Evolutionary conservation across 2,888 invertebrate genomes (phyloP).

Genomic region (Diloba caeruleocephala): DNA sequence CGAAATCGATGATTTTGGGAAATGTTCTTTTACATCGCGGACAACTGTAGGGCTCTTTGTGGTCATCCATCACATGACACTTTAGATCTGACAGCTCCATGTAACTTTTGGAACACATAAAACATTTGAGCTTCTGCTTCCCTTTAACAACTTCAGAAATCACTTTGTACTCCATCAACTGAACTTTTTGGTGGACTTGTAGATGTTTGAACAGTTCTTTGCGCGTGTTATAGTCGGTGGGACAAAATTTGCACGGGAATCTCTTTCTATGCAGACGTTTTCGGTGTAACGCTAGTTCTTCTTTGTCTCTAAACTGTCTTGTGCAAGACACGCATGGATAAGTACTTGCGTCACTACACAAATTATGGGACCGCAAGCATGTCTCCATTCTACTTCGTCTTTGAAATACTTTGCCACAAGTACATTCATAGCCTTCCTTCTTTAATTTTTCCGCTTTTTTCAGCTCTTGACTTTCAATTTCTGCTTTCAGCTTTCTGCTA

Average conservation of each 20-base stretch:
- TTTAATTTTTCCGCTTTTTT: slow-evolving; percentile 49
- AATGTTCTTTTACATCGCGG: slow-evolving; percentile 75
- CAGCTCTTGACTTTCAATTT: slow-evolving; percentile 33
- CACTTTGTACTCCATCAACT: slow-evolving; percentile 83
- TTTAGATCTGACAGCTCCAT: slow-evolving; percentile 77
- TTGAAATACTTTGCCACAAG: slow-evolving; percentile 76
- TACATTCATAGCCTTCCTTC: slow-evolving; percentile 78
- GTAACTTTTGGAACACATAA: slow-evolving; percentile 77
- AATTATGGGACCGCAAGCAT: slow-evolving; percentile 77
- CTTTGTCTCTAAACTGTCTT: slow-evolving; percentile 76
- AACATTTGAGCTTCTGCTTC: slow-evolving; percentile 78
- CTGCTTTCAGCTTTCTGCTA: slow-evolving; percentile 56
- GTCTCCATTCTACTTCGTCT: slow-evolving; percentile 80
- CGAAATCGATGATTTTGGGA: slow-evolving; percentile 78
- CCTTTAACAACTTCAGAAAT: slow-evolving; percentile 81
- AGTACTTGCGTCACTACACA: slow-evolving; percentile 60
- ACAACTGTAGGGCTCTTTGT: slow-evolving; percentile 78
- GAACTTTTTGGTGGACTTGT: slow-evolving; percentile 81
- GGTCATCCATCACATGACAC: slow-evolving; percentile 81
- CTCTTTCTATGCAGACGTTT: slow-evolving; percentile 77
- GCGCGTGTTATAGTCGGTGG: slow-evolving; percentile 80
- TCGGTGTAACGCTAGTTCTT: slow-evolving; percentile 73
- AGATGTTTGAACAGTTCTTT: slow-evolving; percentile 83
- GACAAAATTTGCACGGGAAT: slow-evolving; percentile 84
- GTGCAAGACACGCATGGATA: slow-evolving; percentile 74